Conservation (phyloP, 2,113 vertebrate genomes). For the Leptocoma aspasia region DNA sequence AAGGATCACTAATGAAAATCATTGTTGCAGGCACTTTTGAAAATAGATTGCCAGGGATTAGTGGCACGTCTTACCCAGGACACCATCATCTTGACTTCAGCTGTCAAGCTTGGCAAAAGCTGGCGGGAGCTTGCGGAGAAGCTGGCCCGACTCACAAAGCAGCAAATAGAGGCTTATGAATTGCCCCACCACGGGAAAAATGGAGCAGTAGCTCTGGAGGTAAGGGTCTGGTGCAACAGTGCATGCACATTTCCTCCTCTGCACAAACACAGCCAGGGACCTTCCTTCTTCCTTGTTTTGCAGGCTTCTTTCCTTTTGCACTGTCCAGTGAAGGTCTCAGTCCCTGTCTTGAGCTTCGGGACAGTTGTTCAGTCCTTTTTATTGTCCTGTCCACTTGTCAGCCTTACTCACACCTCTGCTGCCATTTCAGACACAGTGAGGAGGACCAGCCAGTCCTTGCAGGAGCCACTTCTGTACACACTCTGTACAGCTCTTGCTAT, state of each 20-base stretch:
- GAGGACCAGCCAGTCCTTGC: neutral
- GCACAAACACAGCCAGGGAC: neutral
- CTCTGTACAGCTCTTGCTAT: neutral
- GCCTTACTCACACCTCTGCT: neutral
- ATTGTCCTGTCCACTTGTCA: neutral
- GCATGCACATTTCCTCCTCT: neutral
- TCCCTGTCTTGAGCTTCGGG: neutral
- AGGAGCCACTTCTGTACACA: neutral
- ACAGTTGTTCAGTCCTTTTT: neutral
- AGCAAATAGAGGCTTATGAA: constrained; percentile 88
- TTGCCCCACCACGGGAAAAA: constrained; percentile 83
- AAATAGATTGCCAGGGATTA: constrained; percentile 86
- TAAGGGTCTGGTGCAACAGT: neutral
- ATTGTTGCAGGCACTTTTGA: constrained; percentile 84
- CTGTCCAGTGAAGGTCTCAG: neutral
- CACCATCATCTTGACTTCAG: constrained; percentile 88
- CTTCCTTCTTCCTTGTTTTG: neutral
- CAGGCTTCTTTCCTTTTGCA: neutral
- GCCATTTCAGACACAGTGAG: neutral
- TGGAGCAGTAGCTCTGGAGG: constrained; percentile 81
- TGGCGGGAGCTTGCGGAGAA: constrained; percentile 93
- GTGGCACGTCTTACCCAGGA: constrained; percentile 86
- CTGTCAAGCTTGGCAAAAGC: constrained; percentile 87
- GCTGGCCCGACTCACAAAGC: constrained; percentile 81
- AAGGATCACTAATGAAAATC: neutral